Evolutionary conservation across 2,797 vertebrate species (phyloP), one percentile per base, ranked within the genome.

Genomic region (Australoheros facetus): DNA sequence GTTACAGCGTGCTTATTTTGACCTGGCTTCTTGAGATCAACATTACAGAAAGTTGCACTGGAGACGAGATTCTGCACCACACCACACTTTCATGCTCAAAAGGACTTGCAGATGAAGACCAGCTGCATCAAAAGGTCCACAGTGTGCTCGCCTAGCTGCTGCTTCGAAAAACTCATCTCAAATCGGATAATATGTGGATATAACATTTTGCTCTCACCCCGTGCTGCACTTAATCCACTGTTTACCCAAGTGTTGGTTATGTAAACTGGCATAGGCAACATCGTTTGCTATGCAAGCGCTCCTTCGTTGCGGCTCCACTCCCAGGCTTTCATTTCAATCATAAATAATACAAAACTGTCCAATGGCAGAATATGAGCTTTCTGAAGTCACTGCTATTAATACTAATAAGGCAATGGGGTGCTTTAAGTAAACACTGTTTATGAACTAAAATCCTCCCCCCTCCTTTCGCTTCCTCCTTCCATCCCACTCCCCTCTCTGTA

Each of bases 321-420:
- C 60, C 72, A 82, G 90, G 85, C 93, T 94, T 95, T 94, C 91
- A 90, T 91, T 94, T 82, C 85, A 83, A 82, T 93, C 94, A 95
- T 95, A 90, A 95, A 95, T 95, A 93, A 95, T 95, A 93, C 90
- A 95, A 87, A 94, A 94, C 91, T 89, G 91, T 95, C 94, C 94
- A 91, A 93, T 92, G 92, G 90, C 91, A 84, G 92, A 94, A 95
- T 95, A 92, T 81, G 77, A 92, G 92, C 91, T 93, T 91, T 95
- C 93, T 94, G 95, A 95, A 95, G 95, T 94, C 84, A 37, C 90
- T 87, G 91, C 86, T 94, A 95, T 95, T 94, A 96, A 95, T 96
- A 96, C 94, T 95, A 95, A 95, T 95, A 89, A 95, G 94, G 90
- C 86, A 28, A 86, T 74, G 88, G 85, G 84, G 84, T 88, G 87